Conservation (phyloP, 2,888 invertebrate genomes). For the Neocrepidodera transversa region DNA sequence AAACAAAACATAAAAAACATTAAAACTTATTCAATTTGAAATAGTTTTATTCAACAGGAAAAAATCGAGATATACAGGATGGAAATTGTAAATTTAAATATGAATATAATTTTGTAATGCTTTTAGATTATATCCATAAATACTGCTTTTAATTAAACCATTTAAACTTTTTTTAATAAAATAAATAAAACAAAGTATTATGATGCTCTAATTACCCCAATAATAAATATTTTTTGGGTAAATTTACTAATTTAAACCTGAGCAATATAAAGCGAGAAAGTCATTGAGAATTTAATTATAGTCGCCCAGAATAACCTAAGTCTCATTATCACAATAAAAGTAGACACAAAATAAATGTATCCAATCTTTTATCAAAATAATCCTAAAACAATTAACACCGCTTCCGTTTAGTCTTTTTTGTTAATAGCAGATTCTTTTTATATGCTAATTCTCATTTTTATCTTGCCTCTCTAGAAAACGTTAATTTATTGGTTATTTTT, state of each 20-base stretch:
- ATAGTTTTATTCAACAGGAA: too few relatives aligned
- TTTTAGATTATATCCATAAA: too few relatives aligned
- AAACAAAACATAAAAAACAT: too few relatives aligned
- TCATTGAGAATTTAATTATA: constrained; percentile 20
- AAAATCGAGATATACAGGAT: too few relatives aligned
- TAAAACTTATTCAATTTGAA: too few relatives aligned
- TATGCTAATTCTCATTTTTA: constrained; percentile 30
- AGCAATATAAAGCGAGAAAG: constrained; percentile 11
- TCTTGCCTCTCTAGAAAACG: constrained; percentile 11
- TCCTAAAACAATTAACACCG: constrained; percentile 34
- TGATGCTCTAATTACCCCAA: too few relatives aligned
- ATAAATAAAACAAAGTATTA: too few relatives aligned
- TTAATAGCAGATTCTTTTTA: constrained; percentile 21
- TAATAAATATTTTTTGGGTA: neutral
- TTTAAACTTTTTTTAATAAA: too few relatives aligned
- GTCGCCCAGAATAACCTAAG: constrained; percentile 17
- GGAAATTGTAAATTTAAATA: too few relatives aligned
- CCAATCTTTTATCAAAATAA: constrained; percentile 33
- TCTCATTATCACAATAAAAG: constrained; percentile 29
- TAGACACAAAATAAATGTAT: constrained; percentile 21
- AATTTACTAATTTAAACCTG: constrained; percentile 15
- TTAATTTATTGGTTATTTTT: constrained; percentile 15
- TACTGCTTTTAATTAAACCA: too few relatives aligned
- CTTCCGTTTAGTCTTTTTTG: constrained; percentile 21
- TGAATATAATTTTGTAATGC: too few relatives aligned